These are phyloP conservation scores for Drosophila leonis DNA, from an alignment of 2,888 invertebrate genomes.

Conservation along the genomic window DNA sequence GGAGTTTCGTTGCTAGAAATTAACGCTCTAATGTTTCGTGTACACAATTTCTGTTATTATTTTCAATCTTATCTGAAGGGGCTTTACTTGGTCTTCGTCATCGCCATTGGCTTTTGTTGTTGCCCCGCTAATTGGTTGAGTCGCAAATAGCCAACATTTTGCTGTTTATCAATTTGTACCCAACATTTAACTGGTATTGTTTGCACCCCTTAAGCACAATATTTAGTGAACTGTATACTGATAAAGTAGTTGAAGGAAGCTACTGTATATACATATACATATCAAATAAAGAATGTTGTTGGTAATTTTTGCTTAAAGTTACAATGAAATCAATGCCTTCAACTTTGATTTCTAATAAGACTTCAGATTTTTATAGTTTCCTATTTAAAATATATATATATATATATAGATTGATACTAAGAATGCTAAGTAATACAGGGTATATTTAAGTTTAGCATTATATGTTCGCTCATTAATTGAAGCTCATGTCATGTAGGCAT, in stretches of 20 bases:
- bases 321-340: no score
- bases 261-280: not conserved
- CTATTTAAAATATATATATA: not conserved
- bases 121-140: conserved; percentile 42
- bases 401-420: not conserved
- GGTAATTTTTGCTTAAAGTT: no score
- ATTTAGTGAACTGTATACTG: conserved; percentile 1
- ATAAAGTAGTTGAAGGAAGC: not conserved
- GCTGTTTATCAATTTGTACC: conserved; percentile 45
- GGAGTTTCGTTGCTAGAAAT: conserved; percentile 14
- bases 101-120: conserved; percentile 27
- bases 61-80: conserved; percentile 57
- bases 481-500: conserved; percentile 26
- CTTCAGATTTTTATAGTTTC: not conserved
- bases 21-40: conserved; percentile 17
- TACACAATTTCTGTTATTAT: conserved; percentile 38
- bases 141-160: conserved; percentile 33
- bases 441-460: not conserved
- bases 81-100: conserved; percentile 19
- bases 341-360: not conserved
- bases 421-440: conserved; percentile 23
- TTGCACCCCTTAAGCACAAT: not conserved
- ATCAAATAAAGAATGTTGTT: not conserved
- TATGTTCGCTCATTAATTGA: not conserved
- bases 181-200: conserved; percentile 15